phyloP scores from a whole-genome alignment of 2,888 invertebrate genomes.

The Smittia aterrima region DNA sequence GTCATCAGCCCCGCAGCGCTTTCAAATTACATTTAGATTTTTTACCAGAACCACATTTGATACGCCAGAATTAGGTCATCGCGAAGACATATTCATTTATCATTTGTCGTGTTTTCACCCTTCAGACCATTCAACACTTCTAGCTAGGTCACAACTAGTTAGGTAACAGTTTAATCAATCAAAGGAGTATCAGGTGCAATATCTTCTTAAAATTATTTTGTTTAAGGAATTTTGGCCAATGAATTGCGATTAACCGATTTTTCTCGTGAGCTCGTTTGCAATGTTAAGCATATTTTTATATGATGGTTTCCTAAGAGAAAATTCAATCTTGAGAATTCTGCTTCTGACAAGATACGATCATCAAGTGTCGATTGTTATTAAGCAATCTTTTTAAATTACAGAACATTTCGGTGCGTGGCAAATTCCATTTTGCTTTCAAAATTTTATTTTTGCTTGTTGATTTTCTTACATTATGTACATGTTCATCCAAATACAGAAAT shows the following conservation, averaged over 20 bases:
- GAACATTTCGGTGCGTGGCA: neutral
- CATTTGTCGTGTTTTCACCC: neutral
- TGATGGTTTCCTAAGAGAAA: neutral
- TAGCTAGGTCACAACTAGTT: too few species aligned
- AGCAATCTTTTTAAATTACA: constrained; percentile 7
- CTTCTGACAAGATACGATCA: neutral
- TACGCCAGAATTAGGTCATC: neutral
- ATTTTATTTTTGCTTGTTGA: neutral
- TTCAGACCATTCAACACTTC: neutral
- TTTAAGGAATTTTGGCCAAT: too few species aligned
- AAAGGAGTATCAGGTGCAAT: too few species aligned
- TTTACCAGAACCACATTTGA: neutral
- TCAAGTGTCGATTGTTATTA: constrained; percentile 9
- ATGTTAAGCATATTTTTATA: neutral
- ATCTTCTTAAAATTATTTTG: too few species aligned
- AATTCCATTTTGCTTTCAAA: neutral
- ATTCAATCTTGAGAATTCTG: neutral
- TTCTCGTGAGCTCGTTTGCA: neutral
- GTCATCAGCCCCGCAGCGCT: neutral
- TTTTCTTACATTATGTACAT: neutral
- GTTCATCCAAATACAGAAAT: neutral
- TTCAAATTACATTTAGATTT: neutral
- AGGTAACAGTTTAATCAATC: too few species aligned
- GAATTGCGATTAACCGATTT: too few species aligned
- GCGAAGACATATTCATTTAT: neutral